phyloP scores from a whole-genome alignment of 2,113 vertebrate species.

The Brachirus orientalis region DNA sequence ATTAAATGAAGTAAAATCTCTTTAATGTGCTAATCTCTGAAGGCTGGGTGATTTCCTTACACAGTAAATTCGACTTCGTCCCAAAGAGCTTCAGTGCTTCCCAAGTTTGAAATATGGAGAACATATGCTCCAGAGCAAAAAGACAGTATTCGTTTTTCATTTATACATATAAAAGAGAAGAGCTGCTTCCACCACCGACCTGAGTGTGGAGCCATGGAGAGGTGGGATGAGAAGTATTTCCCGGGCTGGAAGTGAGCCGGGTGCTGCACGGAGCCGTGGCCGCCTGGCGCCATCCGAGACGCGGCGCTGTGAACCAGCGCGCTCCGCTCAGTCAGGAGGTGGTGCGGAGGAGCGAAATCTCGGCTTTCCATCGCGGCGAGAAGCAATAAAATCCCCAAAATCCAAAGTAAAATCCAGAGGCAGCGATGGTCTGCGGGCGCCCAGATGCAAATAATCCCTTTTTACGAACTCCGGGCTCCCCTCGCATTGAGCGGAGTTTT shows the following conservation, averaged over 20 bases:
- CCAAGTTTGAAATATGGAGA: slow-evolving; percentile 57
- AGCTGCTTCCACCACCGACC: slow-evolving; percentile 81
- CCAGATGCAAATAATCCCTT: slow-evolving; percentile 84
- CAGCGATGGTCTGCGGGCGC: slow-evolving; percentile 74
- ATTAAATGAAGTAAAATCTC: slow-evolving; percentile 60
- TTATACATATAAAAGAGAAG: slow-evolving; percentile 10
- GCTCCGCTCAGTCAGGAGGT: slow-evolving; percentile 91
- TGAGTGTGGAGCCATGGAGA: slow-evolving; percentile 94
- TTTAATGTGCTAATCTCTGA: slow-evolving; percentile 50
- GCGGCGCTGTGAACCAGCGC: slow-evolving; percentile 89
- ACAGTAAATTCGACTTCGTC: slow-evolving; percentile 56
- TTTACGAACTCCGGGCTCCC: slow-evolving; percentile 80
- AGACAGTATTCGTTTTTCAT: slow-evolving; percentile 22
- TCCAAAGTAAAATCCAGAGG: slow-evolving; percentile 77
- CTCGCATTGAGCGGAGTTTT: slow-evolving; percentile 77
- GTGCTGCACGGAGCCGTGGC: slow-evolving; percentile 88
- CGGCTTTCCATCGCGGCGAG: slow-evolving; percentile 90
- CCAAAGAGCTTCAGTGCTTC: slow-evolving; percentile 26
- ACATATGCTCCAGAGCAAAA: slow-evolving; percentile 40
- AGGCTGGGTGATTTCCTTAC: slow-evolving; percentile 58
- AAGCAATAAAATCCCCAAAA: slow-evolving; percentile 83
- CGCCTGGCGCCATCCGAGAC: slow-evolving; percentile 85
- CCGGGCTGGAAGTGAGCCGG: slow-evolving; percentile 91
- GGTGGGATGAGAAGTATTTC: slow-evolving; percentile 92
- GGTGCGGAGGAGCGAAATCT: slow-evolving; percentile 93